These are phyloP conservation scores for Fopius arisanus DNA, from an alignment of 1,140 invertebrate genomes.

Conservation along the genomic window DNA sequence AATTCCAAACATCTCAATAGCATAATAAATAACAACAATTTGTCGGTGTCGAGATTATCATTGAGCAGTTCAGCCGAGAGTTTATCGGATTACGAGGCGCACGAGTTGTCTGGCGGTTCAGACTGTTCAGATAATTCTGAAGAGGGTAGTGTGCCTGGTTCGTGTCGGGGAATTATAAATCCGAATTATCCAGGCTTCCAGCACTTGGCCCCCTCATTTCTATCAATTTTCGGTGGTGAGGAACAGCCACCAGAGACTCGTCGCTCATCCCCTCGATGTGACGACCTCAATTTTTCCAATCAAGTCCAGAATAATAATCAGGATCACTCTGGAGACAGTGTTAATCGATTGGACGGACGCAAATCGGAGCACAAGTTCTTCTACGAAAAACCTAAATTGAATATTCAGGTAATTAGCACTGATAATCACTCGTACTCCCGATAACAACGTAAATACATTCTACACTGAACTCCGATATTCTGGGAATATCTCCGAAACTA, in stretches of 20 bases:
- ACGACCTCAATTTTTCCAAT: not conserved
- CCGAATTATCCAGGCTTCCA: slow-evolving; percentile 79
- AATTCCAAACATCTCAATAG: slow-evolving; percentile 38
- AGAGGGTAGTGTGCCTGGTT: slow-evolving; percentile 51
- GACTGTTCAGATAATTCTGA: slow-evolving; percentile 62
- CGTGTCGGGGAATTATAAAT: slow-evolving; percentile 74
- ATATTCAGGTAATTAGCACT: slow-evolving; percentile 55
- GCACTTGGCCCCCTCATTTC: slow-evolving; percentile 56
- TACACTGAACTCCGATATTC: too few relatives aligned
- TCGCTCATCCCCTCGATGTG: not conserved
- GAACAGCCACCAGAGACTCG: slow-evolving; percentile 7
- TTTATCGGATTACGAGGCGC: slow-evolving; percentile 57
- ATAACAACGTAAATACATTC: too few relatives aligned
- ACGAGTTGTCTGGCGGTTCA: slow-evolving; percentile 39
- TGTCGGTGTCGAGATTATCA: slow-evolving; percentile 48
- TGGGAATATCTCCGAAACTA: too few relatives aligned
- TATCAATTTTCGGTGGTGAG: slow-evolving; percentile 39
- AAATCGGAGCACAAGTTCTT: slow-evolving; percentile 67
- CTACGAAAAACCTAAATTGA: slow-evolving; percentile 69
- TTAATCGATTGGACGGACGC: slow-evolving; percentile 66
- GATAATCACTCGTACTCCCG: not conserved
- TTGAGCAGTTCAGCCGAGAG: slow-evolving; percentile 58
- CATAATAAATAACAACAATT: slow-evolving; percentile 57
- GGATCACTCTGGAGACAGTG: slow-evolving; percentile 49
- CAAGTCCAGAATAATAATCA: slow-evolving; percentile 15